Base-by-base conservation (phyloP, 2,888 invertebrate species). In the Drosophila antonietae region DNA sequence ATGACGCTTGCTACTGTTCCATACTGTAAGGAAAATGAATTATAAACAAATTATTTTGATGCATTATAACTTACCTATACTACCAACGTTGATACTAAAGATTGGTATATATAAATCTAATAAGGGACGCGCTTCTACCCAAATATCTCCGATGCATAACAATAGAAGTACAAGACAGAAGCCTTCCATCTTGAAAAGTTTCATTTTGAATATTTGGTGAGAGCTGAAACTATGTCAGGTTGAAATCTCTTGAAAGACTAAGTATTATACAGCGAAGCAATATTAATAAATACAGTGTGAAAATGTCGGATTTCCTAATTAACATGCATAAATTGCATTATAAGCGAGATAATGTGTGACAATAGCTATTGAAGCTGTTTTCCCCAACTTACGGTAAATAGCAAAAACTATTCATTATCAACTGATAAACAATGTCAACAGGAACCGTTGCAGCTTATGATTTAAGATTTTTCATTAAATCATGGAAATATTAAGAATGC, bases 161-260 rank as follows among this genome's bases (percentile, higher is more conserved):
- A 58, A 53, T 31, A 41, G 9, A 3, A 8, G 6, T 8, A 71
- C 12, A 7, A 74, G 7, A 2, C 78, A 33, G 1, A 80, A 31
- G 66, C 72, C 82, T 39, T 74, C 65, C 7, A 79, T 43, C 35
- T 56, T 62, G 7, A 86, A 83, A 59, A 68, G 75, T 67, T 83
- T 81, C 87, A 83, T 83, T 14, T 37, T 9, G 35, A 14, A n/a
- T 8, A 33, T 62, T 56, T 37, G 8, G 37, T 8, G 8, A 2
- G 5, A 37, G 39, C 33, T 12, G 39, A 23, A 35, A 39, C 15
- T 23, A 23, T 28, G n/a, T 7, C 9, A 41, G 33, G 20, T 57
- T 33, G 33, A 33, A 51, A 12, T 51, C 15, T 14, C 15, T 43
- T 10, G n/a, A 31, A 37, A 62, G 52, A 77, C 67, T 77, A 31